Evolutionary conservation across 2,888 invertebrate genomes (phyloP).

Genomic region (Metopia argyrocephala): DNA sequence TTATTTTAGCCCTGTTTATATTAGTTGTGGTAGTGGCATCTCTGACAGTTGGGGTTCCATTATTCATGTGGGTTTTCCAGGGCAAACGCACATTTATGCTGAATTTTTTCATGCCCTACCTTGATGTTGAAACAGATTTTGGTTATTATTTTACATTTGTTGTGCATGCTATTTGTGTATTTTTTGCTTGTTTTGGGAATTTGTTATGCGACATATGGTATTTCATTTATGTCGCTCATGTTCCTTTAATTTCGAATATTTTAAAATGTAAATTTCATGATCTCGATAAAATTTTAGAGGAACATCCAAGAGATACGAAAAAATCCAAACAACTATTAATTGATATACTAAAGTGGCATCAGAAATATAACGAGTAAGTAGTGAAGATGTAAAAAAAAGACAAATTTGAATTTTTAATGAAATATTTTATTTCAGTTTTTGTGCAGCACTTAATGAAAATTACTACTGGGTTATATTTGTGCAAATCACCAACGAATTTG

Average conservation of each 20-base stretch:
- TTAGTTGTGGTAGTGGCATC: neutral
- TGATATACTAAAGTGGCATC: conserved; percentile 53
- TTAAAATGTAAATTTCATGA: conserved; percentile 49
- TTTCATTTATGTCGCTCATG: conserved; percentile 27
- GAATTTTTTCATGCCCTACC: conserved; percentile 2
- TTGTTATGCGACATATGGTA: conserved; percentile 26
- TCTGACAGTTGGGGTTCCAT: neutral
- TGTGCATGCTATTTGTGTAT: neutral
- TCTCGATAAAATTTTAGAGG: conserved; percentile 25
- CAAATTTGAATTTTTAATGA: too few species aligned
- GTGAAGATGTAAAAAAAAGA: too few species aligned
- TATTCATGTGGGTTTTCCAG: neutral
- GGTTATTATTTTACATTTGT: conserved; percentile 24
- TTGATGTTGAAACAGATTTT: conserved; percentile 19
- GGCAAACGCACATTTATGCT: neutral
- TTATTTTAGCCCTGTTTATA: neutral
- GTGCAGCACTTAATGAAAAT: too few species aligned
- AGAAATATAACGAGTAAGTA: conserved; percentile 52
- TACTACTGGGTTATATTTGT: too few species aligned
- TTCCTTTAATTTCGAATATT: conserved; percentile 44
- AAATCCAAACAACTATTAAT: conserved; percentile 2
- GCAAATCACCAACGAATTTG: too few species aligned
- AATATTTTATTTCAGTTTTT: too few species aligned
- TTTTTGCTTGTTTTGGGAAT: conserved; percentile 40
- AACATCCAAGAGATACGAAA: neutral